Conservation (phyloP, 2,797 vertebrate species). For the Kryptopterus vitreolus region DNA sequence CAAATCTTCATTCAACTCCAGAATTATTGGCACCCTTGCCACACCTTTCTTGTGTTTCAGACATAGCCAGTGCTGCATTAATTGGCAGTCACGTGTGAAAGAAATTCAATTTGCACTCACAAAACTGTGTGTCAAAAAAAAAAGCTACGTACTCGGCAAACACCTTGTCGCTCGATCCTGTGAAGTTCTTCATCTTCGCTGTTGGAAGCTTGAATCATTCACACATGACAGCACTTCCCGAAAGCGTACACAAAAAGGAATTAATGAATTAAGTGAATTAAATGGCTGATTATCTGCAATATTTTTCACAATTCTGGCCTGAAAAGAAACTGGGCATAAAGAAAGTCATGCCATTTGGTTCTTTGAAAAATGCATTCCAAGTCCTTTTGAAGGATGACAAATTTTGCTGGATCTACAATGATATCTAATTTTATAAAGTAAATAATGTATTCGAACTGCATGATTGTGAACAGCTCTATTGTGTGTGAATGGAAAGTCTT, state of each 20-base stretch:
- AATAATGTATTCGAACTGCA: no score
- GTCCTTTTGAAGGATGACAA: no score
- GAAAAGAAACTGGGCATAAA: not conserved
- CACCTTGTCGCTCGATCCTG: not conserved
- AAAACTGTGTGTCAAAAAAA: not conserved
- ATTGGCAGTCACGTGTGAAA: not conserved
- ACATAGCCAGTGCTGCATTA: not conserved
- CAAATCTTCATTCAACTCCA: no score
- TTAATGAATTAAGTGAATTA: not conserved
- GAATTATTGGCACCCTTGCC: no score
- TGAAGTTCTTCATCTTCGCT: not conserved
- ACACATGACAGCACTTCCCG: constrained; percentile 2
- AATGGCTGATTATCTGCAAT: not conserved
- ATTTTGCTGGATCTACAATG: no score
- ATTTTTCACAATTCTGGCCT: not conserved
- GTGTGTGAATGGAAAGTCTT: no score
- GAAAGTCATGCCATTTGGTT: no score
- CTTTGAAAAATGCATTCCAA: no score
- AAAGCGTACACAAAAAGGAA: not conserved
- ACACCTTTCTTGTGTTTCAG: not conserved
- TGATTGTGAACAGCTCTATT: no score
- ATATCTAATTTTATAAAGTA: no score
- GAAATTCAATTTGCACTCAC: not conserved
- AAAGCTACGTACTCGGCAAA: not conserved
- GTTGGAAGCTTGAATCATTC: not conserved